Evolutionary conservation across 2,797 vertebrate species (phyloP).

Genomic region (Lacerta viridis): DNA sequence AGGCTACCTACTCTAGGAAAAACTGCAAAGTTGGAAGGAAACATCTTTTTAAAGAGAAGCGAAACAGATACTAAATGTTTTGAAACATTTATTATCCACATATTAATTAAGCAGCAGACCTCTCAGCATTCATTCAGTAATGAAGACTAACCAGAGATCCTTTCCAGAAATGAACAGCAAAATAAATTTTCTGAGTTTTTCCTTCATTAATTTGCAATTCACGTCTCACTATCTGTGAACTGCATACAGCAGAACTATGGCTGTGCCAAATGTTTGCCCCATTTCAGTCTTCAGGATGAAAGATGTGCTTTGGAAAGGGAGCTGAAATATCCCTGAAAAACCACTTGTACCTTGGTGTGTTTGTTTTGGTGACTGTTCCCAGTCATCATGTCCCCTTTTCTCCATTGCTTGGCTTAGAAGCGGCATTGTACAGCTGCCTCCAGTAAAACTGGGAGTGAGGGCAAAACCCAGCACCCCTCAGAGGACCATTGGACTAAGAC

Average conservation of each 20-base stretch:
- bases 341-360: background rate
- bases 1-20: background rate
- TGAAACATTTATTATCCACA: background rate
- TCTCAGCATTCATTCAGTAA: conserved; percentile 19
- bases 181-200: conserved; percentile 3
- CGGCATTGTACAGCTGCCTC: background rate
- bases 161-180: conserved; percentile 16
- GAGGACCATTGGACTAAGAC: too few relatives aligned
- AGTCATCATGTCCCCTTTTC: too few relatives aligned
- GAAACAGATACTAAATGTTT: background rate
- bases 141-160: background rate
- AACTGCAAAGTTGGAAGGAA: background rate
- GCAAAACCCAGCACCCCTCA: background rate
- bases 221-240: background rate
- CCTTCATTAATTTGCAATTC: background rate
- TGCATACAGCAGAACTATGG: background rate
- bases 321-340: background rate
- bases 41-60: rapidly evolving
- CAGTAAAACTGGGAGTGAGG: background rate
- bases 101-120: background rate
- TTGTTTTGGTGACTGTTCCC: background rate
- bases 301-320: background rate
- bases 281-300: background rate
- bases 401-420: background rate
- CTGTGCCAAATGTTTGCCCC: background rate